These are phyloP conservation scores for Drosophila demipolita DNA, from an alignment of 2,888 invertebrate species.

Conservation along the genomic window DNA sequence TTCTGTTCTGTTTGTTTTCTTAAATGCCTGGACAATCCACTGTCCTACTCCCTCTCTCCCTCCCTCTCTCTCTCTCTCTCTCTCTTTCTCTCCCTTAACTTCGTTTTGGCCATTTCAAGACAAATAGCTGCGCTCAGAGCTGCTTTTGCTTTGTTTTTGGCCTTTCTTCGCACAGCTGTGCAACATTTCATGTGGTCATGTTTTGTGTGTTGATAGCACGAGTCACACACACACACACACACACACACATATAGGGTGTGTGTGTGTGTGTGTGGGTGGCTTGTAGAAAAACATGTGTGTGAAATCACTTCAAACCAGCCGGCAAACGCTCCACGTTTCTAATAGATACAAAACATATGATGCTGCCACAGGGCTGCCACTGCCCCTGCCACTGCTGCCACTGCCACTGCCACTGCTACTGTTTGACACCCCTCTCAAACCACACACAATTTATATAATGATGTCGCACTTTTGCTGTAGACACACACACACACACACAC, in stretches of 20 bases:
- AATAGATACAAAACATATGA: slow-evolving; percentile 79
- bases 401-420: slow-evolving; percentile 30
- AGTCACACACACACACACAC: slow-evolving; percentile 17
- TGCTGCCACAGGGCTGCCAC: slow-evolving; percentile 31
- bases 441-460: slow-evolving; percentile 77
- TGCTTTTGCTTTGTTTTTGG: slow-evolving; percentile 42
- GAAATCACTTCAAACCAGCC: slow-evolving; percentile 71
- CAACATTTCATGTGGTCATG: slow-evolving; percentile 76
- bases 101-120: slow-evolving; percentile 32
- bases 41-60: neutral
- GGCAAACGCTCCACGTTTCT: slow-evolving; percentile 54
- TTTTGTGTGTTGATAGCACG: slow-evolving; percentile 51
- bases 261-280: slow-evolving; percentile 5
- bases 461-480: slow-evolving; percentile 76
- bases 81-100: neutral
- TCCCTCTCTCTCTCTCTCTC: neutral
- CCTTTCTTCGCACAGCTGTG: slow-evolving; percentile 64
- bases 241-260: neutral
- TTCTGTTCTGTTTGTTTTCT: slow-evolving; percentile 39
- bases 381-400: slow-evolving; percentile 5
- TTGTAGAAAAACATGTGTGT: slow-evolving; percentile 66
- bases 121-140: slow-evolving; percentile 59
- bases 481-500: neutral
- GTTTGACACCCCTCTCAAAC: neutral
- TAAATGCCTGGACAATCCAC: slow-evolving; percentile 40